These are phyloP conservation scores for Chrysaora quinquecirrha DNA, from an alignment of 30 jellyfish, hydroid and myxozoan genomes.

Conservation along the genomic window DNA sequence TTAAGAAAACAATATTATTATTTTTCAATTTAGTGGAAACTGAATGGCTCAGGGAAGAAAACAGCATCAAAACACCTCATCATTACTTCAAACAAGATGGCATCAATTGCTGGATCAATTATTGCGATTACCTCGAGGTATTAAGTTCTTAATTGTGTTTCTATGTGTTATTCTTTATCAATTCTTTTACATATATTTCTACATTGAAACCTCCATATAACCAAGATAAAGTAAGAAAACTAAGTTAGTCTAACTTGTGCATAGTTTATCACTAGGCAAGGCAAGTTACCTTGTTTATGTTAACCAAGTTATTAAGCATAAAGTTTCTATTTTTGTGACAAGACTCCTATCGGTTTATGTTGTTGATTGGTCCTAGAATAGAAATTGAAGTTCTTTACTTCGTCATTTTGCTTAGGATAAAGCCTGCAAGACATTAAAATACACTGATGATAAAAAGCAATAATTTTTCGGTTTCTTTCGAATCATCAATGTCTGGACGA, in stretches of 20 bases:
- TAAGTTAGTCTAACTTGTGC: not conserved
- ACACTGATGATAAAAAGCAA: too few species aligned
- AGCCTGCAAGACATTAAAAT: too few species aligned
- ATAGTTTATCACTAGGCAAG: not conserved
- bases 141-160: too few species aligned
- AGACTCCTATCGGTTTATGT: too few species aligned
- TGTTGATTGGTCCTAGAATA: too few species aligned
- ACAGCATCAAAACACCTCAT: conserved; percentile 9
- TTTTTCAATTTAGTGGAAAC: conserved; percentile 54
- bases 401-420: too few species aligned
- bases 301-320: not conserved
- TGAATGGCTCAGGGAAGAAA: conserved; percentile 45
- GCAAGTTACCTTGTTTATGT: not conserved
- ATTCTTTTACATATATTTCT: too few species aligned
- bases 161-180: too few species aligned
- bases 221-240: not conserved
- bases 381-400: too few species aligned
- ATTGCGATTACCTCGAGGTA: conserved; percentile 64
- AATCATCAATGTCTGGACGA: too few species aligned
- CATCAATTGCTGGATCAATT: conserved; percentile 36
- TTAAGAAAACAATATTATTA: not conserved
- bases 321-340: too few species aligned
- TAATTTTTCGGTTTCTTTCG: too few species aligned
- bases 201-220: not conserved
- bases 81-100: conserved; percentile 42